Conservation (phyloP, 2,888 invertebrate genomes). For the Alloplasta piceator region DNA sequence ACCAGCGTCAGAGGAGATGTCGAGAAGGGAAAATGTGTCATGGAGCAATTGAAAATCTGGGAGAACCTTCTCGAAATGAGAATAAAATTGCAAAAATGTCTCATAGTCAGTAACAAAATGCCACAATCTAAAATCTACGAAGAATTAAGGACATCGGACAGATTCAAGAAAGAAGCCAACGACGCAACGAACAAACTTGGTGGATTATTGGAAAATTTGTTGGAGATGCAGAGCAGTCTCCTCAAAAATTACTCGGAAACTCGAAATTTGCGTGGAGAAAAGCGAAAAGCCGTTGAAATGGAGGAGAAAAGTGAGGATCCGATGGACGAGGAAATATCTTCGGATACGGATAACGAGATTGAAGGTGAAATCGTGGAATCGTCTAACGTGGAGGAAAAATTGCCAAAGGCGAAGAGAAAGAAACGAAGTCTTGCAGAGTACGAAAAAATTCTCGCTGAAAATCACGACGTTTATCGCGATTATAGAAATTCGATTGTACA, state of each 20-base stretch:
- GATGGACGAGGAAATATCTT: slow-evolving; percentile 86
- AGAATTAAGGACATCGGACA: slow-evolving; percentile 83
- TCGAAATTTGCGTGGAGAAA: slow-evolving; percentile 82
- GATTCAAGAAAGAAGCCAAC: slow-evolving; percentile 85
- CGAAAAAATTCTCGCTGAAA: slow-evolving; percentile 85
- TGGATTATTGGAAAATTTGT: slow-evolving; percentile 87
- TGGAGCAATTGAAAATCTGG: slow-evolving; percentile 91
- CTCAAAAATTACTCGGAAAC: slow-evolving; percentile 89
- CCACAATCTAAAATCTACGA: slow-evolving; percentile 87
- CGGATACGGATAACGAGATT: slow-evolving; percentile 85
- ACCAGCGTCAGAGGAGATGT: slow-evolving; percentile 85
- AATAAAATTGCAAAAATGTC: slow-evolving; percentile 93
- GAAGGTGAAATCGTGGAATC: slow-evolving; percentile 72
- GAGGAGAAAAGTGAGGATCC: slow-evolving; percentile 81
- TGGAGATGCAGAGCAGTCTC: slow-evolving; percentile 86
- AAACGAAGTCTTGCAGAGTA: slow-evolving; percentile 86
- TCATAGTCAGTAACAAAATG: slow-evolving; percentile 90
- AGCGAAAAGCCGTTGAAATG: slow-evolving; percentile 72
- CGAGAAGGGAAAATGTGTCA: slow-evolving; percentile 88
- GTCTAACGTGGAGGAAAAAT: slow-evolving; percentile 84
- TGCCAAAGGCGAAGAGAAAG: slow-evolving; percentile 84
- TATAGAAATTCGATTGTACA: slow-evolving; percentile 93
- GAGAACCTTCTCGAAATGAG: slow-evolving; percentile 93
- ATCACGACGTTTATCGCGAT: slow-evolving; percentile 86
- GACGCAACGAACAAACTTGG: slow-evolving; percentile 85